These are phyloP conservation scores for Zonotrichia albicollis DNA, from an alignment of 2,797 vertebrate genomes.

Conservation along the genomic window DNA sequence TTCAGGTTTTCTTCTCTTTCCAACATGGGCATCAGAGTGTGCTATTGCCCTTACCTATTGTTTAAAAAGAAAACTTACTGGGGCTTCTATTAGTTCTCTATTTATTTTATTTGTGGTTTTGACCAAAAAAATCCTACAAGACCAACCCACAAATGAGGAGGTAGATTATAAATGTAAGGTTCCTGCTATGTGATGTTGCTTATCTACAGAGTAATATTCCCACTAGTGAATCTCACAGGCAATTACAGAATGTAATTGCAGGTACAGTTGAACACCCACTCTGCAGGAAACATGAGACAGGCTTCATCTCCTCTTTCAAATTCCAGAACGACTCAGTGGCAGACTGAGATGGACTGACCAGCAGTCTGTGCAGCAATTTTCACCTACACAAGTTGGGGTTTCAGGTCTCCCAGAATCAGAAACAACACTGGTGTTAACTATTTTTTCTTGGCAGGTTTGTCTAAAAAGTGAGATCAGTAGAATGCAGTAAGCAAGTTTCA, in stretches of 20 bases:
- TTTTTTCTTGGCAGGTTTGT: not conserved
- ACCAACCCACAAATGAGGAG: not conserved
- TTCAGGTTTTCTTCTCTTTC: not conserved
- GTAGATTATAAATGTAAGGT: not conserved
- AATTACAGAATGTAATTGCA: not conserved
- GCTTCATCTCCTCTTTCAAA: not conserved
- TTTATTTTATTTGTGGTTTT: not conserved
- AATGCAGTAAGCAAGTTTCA: not conserved
- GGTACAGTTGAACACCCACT: not conserved
- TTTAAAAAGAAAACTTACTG: not conserved
- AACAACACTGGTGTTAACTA: not conserved
- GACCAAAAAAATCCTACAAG: not conserved
- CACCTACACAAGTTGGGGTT: not conserved
- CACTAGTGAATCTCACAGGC: not conserved
- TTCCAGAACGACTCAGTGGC: not conserved
- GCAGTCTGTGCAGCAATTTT: not conserved
- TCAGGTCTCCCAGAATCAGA: not conserved
- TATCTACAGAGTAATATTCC: not conserved
- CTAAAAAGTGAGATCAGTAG: not conserved
- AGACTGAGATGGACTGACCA: not conserved
- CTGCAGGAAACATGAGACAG: not conserved
- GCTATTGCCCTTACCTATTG: not conserved
- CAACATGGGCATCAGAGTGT: not conserved
- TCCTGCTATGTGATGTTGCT: not conserved
- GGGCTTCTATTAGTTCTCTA: not conserved